Percentiles rank a stretch among this genome's conserved stretches.
phyloP scores from a whole-genome alignment of 2,797 vertebrate genomes.

The Poeciliopsis infans region DNA sequence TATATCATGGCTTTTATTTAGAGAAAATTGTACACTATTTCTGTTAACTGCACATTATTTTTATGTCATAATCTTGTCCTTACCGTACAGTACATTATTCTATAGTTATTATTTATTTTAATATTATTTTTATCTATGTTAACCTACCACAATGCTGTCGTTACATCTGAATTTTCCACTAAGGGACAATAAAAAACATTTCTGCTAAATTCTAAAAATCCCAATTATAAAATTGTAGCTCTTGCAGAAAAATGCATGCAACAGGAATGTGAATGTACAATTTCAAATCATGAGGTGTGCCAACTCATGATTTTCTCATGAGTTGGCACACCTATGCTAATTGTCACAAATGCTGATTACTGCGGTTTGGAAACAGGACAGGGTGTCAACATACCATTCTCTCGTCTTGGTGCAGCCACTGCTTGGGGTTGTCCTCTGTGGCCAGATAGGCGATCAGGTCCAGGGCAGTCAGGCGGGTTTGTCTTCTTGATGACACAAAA shows the following conservation, averaged over 20 bases:
- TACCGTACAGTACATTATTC: too few species aligned
- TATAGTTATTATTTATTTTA: too few species aligned
- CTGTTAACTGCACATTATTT: too few species aligned
- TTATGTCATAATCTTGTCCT: too few species aligned
- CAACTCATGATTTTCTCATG: neutral
- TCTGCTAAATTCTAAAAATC: neutral
- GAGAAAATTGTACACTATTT: neutral
- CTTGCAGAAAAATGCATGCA: neutral
- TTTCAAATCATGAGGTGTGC: neutral
- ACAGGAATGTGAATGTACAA: neutral
- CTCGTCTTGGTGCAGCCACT: constrained; percentile 99
- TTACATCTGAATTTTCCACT: too few species aligned
- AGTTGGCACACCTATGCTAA: neutral
- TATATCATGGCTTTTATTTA: neutral
- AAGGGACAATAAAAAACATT: too few species aligned
- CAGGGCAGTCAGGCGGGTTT: constrained; percentile 94
- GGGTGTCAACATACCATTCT: constrained; percentile 84
- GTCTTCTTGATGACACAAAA: constrained; percentile 96
- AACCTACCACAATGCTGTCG: too few species aligned
- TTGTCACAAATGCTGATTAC: neutral
- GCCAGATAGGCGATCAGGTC: constrained; percentile 96
- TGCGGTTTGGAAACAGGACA: neutral
- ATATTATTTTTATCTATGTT: too few species aligned
- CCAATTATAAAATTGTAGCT: neutral
- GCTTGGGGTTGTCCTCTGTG: constrained; percentile 96